A percentile compares a stretch with the other conserved stretches of the same genome.
These are phyloP conservation scores for Cataglyphis hispanica DNA, from an alignment of 1,140 invertebrate genomes.

Conservation along the genomic window DNA sequence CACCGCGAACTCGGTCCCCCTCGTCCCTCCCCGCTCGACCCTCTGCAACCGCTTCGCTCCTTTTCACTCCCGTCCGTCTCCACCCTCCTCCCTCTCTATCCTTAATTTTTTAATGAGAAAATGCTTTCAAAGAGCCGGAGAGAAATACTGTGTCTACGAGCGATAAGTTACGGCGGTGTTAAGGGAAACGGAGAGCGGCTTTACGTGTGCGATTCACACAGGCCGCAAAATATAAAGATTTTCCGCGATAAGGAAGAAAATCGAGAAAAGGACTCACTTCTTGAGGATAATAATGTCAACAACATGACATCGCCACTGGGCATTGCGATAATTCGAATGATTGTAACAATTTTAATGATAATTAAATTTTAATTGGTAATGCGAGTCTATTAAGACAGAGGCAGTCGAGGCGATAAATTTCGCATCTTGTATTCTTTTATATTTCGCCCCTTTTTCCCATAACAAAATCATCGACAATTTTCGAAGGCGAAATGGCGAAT, in stretches of 20 bases:
- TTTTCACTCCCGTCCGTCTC: constrained; percentile 53
- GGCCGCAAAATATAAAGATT: constrained; percentile 53
- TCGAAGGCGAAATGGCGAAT: background rate
- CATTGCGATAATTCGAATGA: constrained; percentile 30
- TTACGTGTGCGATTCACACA: constrained; percentile 44
- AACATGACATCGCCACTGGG: background rate
- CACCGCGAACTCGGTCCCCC: constrained; percentile 70
- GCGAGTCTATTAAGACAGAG: constrained; percentile 80
- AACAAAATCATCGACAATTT: constrained; percentile 9
- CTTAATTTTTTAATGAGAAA: constrained; percentile 88
- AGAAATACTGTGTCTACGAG: constrained; percentile 85
- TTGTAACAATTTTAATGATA: constrained; percentile 75
- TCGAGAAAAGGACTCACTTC: background rate
- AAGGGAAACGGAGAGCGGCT: constrained; percentile 80
- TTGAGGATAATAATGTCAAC: background rate
- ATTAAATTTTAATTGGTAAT: constrained; percentile 85
- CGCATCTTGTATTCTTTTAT: constrained; percentile 41
- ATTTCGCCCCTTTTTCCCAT: constrained; percentile 35
- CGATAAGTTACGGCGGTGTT: constrained; percentile 84
- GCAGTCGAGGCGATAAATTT: constrained; percentile 67
- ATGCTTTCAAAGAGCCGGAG: constrained; percentile 86
- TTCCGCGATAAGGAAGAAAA: background rate
- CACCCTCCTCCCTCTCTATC: constrained; percentile 68
- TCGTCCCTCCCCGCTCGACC: constrained; percentile 57
- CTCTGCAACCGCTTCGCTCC: constrained; percentile 58